Evolutionary conservation across 1,140 invertebrate genomes (phyloP).

Genomic region (Temnothorax longispinosus): DNA sequence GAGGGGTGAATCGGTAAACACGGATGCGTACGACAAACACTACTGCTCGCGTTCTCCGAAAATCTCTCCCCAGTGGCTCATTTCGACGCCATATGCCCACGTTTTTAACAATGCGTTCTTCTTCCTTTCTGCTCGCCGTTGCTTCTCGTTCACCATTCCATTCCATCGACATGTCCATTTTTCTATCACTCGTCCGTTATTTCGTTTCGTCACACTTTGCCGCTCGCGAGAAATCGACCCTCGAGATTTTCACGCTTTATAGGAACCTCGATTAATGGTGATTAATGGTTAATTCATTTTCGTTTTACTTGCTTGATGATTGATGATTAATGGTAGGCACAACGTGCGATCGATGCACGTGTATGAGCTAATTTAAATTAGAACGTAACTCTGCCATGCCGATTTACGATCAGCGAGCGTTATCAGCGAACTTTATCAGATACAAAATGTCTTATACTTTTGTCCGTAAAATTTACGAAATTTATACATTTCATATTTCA

Average conservation of each 20-base stretch:
- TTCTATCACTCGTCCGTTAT: conserved; percentile 32
- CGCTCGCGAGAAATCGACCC: conserved; percentile 34
- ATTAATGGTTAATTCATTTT: conserved; percentile 34
- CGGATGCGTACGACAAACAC: conserved; percentile 58
- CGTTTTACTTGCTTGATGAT: neutral
- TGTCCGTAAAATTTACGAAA: neutral
- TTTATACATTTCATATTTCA: neutral
- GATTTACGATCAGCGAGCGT: neutral
- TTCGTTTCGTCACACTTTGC: conserved; percentile 31
- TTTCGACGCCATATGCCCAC: conserved; percentile 76
- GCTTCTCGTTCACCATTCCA: neutral
- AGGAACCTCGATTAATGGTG: conserved; percentile 1
- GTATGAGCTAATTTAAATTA: conserved; percentile 16
- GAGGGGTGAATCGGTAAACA: conserved; percentile 48
- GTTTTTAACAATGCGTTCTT: conserved; percentile 70
- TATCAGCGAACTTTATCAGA: neutral
- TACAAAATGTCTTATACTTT: neutral
- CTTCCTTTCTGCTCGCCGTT: neutral
- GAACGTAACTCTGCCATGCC: neutral
- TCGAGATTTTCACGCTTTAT: conserved; percentile 10
- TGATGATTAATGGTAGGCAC: conserved; percentile 20
- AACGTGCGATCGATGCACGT: neutral
- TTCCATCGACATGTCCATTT: neutral
- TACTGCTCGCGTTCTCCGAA: conserved; percentile 22
- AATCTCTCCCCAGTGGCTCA: conserved; percentile 68